phyloP scores from a whole-genome alignment of 2,113 vertebrate genomes.

The Malurus melanocephalus region DNA sequence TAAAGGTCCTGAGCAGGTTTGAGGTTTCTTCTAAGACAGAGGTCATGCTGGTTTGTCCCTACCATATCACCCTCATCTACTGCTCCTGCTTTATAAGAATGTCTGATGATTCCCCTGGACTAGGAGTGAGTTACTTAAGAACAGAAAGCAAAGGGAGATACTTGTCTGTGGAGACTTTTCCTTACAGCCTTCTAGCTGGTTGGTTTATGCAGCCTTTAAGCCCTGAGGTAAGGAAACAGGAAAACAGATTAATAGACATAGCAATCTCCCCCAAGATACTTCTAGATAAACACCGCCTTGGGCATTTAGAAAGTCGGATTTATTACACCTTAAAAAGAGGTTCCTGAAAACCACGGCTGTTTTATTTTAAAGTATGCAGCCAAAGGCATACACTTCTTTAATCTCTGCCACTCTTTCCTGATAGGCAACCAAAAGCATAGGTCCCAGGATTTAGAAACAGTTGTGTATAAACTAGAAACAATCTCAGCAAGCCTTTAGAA shows the following conservation, averaged over 20 bases:
- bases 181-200: conserved; percentile 29
- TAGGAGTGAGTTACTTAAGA: conserved; percentile 4
- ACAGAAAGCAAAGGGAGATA: conserved; percentile 26
- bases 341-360: conserved; percentile 57
- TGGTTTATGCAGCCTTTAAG: conserved; percentile 55
- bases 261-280: conserved; percentile 62
- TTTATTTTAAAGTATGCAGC: conserved; percentile 68
- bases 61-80: not conserved
- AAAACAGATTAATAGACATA: conserved; percentile 64
- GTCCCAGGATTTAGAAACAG: conserved; percentile 46
- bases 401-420: conserved; percentile 62
- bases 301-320: conserved; percentile 66
- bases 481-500: conserved; percentile 59
- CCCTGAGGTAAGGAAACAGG: conserved; percentile 64
- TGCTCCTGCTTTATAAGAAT: not conserved
- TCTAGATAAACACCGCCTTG: conserved; percentile 68
- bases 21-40: conserved; percentile 22
- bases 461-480: conserved; percentile 62
- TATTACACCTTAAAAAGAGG: conserved; percentile 65
- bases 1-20: conserved; percentile 14
- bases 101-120: not conserved
- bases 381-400: conserved; percentile 58
- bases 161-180: conserved; percentile 29
- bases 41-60: conserved; percentile 15
- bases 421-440: conserved; percentile 51